Evolutionary conservation across 2,888 invertebrate species (phyloP), one percentile per base, ranked within the genome.

Genomic region (Argyra leucocephala): DNA sequence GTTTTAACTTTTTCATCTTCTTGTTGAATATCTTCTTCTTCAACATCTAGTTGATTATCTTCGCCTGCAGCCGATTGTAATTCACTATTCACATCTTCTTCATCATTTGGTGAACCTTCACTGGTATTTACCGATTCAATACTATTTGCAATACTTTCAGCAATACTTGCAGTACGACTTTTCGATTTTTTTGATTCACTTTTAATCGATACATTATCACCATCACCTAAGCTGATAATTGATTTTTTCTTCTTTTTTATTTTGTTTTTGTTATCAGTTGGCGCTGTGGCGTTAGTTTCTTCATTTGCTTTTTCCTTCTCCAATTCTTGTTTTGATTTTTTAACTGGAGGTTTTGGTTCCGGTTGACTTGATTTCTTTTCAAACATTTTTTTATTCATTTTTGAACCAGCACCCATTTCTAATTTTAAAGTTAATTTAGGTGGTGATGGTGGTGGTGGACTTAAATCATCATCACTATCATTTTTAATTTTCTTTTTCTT

Each of bases 321-420:
- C 9, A 61, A 4, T 31, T 24, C 24, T 26, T 21, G 24, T 31
- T 61, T 61, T 1, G 3, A 3, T 61, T 24, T 31, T n/a, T 61
- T 61, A 3, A 26, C 4, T 61, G 61, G 61, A 2, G 61, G 61
- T 61, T 61, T 61, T 9, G 21, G 18, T 31, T 61, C 24, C 12
- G 24, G n/a, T 24, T 1, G 24, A 9, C 21, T 1, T 3, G 61
- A 1, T 26, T 61, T 61, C 21, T 61, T 24, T 15, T 61, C 61
- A 26, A 61, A 61, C n/a, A 61, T 31, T 61, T 26, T 26, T 9
- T 61, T 61, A 31, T 61, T 61, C 6, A 61, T 61, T 61, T 61
- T 61, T 31, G 26, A 26, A 61, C 61, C 61, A 21, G 31, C 61
- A n/a, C 61, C 61, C 24, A 61, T 24, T 61, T 61, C 61, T 31